Conservation (phyloP, 1,140 invertebrate species). For the Streblospio benedicti region DNA sequence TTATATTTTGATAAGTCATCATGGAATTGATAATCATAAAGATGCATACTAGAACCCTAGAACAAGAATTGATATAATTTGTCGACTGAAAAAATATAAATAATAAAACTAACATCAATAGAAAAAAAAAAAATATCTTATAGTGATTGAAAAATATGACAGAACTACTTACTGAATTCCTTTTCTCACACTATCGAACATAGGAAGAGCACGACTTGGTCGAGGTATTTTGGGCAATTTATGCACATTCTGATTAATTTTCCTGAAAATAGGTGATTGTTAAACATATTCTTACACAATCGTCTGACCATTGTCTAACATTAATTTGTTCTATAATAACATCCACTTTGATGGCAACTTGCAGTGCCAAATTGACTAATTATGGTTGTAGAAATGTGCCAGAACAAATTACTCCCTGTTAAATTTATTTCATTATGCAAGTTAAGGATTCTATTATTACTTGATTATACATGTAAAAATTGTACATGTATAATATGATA, state of each 20-base stretch:
- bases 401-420: too few relatives aligned
- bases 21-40: not conserved
- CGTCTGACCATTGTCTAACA: too few relatives aligned
- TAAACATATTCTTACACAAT: too few relatives aligned
- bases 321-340: too few relatives aligned
- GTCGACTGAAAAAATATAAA: not conserved
- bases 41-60: not conserved
- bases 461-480: too few relatives aligned
- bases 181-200: conserved; percentile 43
- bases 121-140: not conserved
- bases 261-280: not conserved
- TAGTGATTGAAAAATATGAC: not conserved
- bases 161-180: conserved; percentile 37
- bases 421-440: too few relatives aligned
- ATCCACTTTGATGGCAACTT: too few relatives aligned
- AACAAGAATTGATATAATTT: not conserved
- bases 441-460: too few relatives aligned
- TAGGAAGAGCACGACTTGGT: conserved; percentile 40
- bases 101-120: not conserved
- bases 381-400: too few relatives aligned
- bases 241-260: conserved; percentile 29
- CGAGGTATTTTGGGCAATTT: conserved; percentile 46
- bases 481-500: too few relatives aligned
- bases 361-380: too few relatives aligned
- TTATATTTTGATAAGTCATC: not conserved